Evolutionary conservation across 92 coral and sea anemone genomes (phyloP), one percentile per base, ranked within the genome.

Genomic region (Phenganax marumi): DNA sequence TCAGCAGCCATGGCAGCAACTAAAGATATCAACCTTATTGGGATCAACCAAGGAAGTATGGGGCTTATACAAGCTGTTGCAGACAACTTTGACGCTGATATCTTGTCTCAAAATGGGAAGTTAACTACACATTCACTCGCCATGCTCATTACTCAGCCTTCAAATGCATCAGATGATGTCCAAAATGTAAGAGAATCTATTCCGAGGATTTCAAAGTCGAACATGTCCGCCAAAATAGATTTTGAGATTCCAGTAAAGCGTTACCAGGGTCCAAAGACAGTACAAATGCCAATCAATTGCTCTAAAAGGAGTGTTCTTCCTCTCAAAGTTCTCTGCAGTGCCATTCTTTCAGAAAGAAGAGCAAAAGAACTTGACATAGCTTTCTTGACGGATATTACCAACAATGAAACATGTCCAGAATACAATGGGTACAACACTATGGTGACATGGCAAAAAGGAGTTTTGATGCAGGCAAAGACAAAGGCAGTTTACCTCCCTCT

Each of bases 1-100:
- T 88, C 93, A 50, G 91, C 93, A 39, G 91, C 91, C 26, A 62
- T 82, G 77, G 91, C 89, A 51, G 89, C 93, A 26, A 85, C 85
- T 8, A 84, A 50, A 50, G 78, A 87, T n/a, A 76, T 77, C 6
- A 82, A 81, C 64, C 89, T 88, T 1, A 85, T 85, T 51, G 86
- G 91, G 18, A 85, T 90, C 12, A 4, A 85, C 10, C 81, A 87
- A 43, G 89, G 84, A 62, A 25, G 81, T 85, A 1, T 50, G 43
- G 89, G 87, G 1, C 85, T 90, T 58, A 81, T 87, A 48, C 89
- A 90, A 78, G 72, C 87, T 53, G 88, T 90, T 51, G 91, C 90
- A 52, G 90, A 90, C 64, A 90, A 87, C 47, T 90, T 90, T 85
- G 93, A 87, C 52, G 85, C 89, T 9, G 65, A 87, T 58, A 87